Evolutionary conservation across 2,888 invertebrate species (phyloP).

Genomic region (Sycophila texana): DNA sequence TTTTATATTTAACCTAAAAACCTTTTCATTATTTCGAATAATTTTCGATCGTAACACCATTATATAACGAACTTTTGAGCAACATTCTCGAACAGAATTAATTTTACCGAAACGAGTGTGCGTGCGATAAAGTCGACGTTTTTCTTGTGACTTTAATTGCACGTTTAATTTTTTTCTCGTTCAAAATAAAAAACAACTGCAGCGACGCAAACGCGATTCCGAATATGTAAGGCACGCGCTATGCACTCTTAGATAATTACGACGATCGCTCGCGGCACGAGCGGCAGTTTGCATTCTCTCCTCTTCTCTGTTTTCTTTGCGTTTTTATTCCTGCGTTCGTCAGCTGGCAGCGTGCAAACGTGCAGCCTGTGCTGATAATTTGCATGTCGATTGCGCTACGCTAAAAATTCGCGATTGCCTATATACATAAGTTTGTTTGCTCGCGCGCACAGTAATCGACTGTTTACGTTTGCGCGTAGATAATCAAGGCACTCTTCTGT

Average conservation of each 20-base stretch:
- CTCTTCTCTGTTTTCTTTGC: neutral
- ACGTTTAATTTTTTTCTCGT: too few relatives aligned
- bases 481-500: too few relatives aligned
- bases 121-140: too few relatives aligned
- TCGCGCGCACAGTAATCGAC: neutral
- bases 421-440: too few relatives aligned
- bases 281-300: neutral
- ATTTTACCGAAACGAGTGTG: too few relatives aligned
- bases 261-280: neutral
- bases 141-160: too few relatives aligned
- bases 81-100: too few relatives aligned
- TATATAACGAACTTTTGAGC: too few relatives aligned
- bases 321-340: neutral
- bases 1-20: too few relatives aligned
- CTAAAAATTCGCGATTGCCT: neutral
- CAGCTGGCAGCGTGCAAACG: neutral
- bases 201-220: neutral
- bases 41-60: too few relatives aligned
- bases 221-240: constrained; percentile 11
- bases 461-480: neutral
- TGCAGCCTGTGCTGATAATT: neutral
- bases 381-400: constrained; percentile 5
- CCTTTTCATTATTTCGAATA: too few relatives aligned
- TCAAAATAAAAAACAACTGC: too few relatives aligned
- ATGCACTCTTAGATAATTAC: neutral